These are phyloP conservation scores for Struthio camelus DNA, from an alignment of 2,113 vertebrate species.

Conservation along the genomic window DNA sequence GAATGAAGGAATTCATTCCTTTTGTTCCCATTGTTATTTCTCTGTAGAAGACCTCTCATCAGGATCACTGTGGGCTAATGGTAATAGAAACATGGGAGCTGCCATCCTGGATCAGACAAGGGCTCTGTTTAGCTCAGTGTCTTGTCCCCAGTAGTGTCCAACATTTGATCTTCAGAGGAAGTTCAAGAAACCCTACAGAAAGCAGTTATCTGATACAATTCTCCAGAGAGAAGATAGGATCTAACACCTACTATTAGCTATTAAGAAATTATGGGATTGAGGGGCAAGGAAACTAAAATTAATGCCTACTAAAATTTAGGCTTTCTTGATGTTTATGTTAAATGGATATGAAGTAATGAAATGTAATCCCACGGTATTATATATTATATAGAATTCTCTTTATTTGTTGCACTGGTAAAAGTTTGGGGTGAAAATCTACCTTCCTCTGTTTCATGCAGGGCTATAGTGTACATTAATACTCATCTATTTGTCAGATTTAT, in stretches of 20 bases:
- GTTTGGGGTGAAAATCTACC: not conserved
- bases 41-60: slow-evolving; percentile 35
- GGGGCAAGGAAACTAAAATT: not conserved
- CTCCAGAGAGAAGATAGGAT: not conserved
- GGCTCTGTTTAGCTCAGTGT: not conserved
- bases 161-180: not conserved
- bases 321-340: not conserved
- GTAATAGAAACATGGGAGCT: slow-evolving; percentile 36
- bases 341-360: not conserved
- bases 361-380: not conserved
- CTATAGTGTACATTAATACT: fast-evolving
- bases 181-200: not conserved
- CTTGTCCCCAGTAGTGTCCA: not conserved
- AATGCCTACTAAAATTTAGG: not conserved
- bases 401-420: not conserved
- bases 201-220: slow-evolving; percentile 15
- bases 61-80: not conserved
- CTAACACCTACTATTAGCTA: not conserved
- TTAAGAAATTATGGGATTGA: not conserved
- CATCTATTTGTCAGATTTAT: not conserved
- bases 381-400: not conserved
- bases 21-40: slow-evolving; percentile 52
- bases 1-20: slow-evolving; percentile 26
- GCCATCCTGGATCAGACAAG: slow-evolving; percentile 16
- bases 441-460: not conserved